These are phyloP conservation scores for Misgurnus mizolepis DNA, from an alignment of 2,113 vertebrate genomes.

Conservation along the genomic window DNA sequence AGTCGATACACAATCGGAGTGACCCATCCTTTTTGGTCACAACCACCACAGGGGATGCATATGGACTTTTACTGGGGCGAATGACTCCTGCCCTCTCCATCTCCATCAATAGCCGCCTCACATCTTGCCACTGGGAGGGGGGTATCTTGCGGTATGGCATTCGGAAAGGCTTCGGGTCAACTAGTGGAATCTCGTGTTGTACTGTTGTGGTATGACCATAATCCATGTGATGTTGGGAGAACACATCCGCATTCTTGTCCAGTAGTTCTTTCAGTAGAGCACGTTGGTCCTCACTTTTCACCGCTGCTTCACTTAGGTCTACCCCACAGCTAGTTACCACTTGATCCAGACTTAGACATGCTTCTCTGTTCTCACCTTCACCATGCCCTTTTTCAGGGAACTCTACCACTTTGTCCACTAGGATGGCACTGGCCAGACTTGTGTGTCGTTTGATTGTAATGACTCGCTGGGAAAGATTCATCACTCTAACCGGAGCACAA, in stretches of 20 bases:
- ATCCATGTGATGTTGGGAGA: too few relatives aligned
- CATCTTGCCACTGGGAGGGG: slow-evolving; percentile 24
- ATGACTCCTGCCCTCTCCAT: slow-evolving; percentile 15
- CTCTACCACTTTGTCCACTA: slow-evolving; percentile 15
- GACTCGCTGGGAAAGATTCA: slow-evolving; percentile 28
- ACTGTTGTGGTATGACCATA: slow-evolving; percentile 10
- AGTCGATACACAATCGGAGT: not conserved
- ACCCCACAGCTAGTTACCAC: not conserved
- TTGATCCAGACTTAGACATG: not conserved
- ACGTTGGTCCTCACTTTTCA: too few relatives aligned
- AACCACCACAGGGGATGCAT: slow-evolving; percentile 4
- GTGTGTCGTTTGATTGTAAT: slow-evolving; percentile 19
- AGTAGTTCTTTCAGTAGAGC: too few relatives aligned
- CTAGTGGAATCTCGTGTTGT: not conserved
- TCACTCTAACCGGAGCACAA: slow-evolving; percentile 30
- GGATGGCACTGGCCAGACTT: slow-evolving; percentile 16
- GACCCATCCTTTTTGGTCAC: slow-evolving; percentile 18
- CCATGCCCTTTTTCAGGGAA: slow-evolving; percentile 7
- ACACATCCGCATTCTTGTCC: too few relatives aligned
- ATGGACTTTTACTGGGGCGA: not conserved
- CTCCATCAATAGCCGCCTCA: not conserved
- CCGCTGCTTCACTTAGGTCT: not conserved
- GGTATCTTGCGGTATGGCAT: slow-evolving; percentile 12
- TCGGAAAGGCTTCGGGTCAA: not conserved
- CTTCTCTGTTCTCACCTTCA: not conserved